Evolutionary conservation across 2,113 vertebrate genomes (phyloP).

Genomic region (Chloropsis cyanopogon): DNA sequence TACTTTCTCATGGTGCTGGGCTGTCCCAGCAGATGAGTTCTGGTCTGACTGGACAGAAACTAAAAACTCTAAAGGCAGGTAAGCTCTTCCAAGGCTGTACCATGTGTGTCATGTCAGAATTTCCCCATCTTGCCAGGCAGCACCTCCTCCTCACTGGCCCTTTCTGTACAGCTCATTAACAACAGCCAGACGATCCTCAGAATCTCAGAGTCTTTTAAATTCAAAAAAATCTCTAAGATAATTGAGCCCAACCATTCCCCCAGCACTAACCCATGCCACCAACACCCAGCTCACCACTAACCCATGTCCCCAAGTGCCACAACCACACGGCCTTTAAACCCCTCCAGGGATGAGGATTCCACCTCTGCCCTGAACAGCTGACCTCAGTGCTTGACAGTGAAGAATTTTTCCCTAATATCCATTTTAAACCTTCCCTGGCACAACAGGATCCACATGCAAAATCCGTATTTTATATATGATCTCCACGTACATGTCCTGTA

Average conservation of each 20-base stretch:
- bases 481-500: fast-evolving
- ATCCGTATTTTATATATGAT: fast-evolving
- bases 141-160: not conserved
- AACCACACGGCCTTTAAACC: fast-evolving
- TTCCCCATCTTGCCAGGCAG: not conserved
- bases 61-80: not conserved
- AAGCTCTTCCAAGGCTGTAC: not conserved
- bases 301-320: not conserved
- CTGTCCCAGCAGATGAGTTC: not conserved
- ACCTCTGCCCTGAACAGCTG: not conserved
- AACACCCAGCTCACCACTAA: not conserved
- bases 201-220: not conserved
- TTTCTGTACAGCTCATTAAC: not conserved
- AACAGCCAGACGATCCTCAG: not conserved
- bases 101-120: not conserved
- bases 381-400: not conserved
- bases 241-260: not conserved
- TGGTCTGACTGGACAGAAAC: not conserved
- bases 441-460: not conserved
- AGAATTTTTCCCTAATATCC: not conserved
- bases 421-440: not conserved
- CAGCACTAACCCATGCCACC: not conserved
- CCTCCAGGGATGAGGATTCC: not conserved
- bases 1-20: not conserved
- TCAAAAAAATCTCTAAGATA: not conserved